Evolutionary conservation across 2,113 vertebrate species (phyloP), one percentile per base, ranked within the genome.

Genomic region (Psophia crepitans): DNA sequence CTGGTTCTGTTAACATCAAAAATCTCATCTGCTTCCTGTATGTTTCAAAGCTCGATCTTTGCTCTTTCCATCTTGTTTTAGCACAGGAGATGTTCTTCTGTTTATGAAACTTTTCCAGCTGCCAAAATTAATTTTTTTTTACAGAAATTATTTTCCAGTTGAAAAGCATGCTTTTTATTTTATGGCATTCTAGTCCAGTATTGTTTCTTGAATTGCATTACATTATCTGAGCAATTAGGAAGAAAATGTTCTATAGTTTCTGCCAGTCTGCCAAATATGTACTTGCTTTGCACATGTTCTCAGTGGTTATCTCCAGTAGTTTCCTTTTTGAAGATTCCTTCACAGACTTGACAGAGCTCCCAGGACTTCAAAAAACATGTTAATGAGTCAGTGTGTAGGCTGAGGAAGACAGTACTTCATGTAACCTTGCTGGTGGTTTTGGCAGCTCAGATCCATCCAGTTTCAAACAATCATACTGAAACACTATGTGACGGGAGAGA

Each of bases 391-490:
- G 35, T 53, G 64, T 95, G 92, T 92, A 94, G 83, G 93, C 79
- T 93, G 85, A 80, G 46, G 39, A 90, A 77, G 80, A 51, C 68
- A 49, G 56, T 46, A 22, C 90, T 88, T 92, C 83, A 27, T 23
- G 9, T 66, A 90, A 90, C 19, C n/a, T 87, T 60, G 14, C 49
- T 44, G 22, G 30, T 90, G 79, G 68, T 86, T 94, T 92, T 48
- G 54, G 63, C 56, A 86, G 60, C 84, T 93, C 86, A 84, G 65
- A 87, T 71, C n/a, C 43, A 76, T 49, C 64, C 60, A 64, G 80
- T 89, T 90, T 82, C 92, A 90, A 65, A 35, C n/a, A 96, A 78
- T 95, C 93, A 84, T 87, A 78, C 13, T 89, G 95, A 97, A 97
- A 97, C 51, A 60, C 17, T 32, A 5, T 46, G n/a, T 27, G 51